Conservation (phyloP, 2,888 invertebrate genomes). For the Yponomeuta cagnagella region DNA sequence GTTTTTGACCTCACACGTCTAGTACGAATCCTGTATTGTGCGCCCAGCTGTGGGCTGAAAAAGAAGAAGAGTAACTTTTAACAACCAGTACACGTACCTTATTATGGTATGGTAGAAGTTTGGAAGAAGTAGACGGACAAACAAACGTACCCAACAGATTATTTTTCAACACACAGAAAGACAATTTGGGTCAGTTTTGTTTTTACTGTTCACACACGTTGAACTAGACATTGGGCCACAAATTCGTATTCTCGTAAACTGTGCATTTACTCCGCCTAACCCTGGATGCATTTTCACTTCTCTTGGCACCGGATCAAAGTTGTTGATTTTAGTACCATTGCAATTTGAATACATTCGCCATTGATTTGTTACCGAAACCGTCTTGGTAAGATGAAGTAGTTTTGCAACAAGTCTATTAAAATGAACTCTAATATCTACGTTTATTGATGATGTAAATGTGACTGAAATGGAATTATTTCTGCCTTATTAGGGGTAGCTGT, state of each 20-base stretch:
- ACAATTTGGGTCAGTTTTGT: constrained; percentile 29
- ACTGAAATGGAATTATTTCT: no score
- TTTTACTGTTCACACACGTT: constrained; percentile 31
- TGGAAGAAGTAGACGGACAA: not conserved
- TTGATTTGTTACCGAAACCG: not conserved
- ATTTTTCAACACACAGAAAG: not conserved
- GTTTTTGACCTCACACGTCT: no score
- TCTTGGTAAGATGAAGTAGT: not conserved
- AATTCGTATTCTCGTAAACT: constrained; percentile 17
- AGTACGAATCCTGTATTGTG: no score
- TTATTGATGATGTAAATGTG: not conserved
- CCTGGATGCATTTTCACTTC: constrained; percentile 13
- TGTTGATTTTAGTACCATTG: not conserved
- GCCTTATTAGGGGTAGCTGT: no score
- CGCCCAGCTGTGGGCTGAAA: no score
- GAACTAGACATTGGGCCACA: constrained; percentile 62
- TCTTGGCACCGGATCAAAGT: constrained; percentile 7
- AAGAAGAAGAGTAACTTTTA: no score
- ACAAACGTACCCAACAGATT: not conserved
- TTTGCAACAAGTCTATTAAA: not conserved
- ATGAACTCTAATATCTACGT: not conserved
- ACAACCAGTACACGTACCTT: no score
- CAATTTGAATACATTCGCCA: not conserved
- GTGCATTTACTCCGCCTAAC: constrained; percentile 15
- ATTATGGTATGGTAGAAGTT: not conserved